Conservation (phyloP, 1,140 invertebrate species). For the honey bee (Apis mellifera) region DNA sequence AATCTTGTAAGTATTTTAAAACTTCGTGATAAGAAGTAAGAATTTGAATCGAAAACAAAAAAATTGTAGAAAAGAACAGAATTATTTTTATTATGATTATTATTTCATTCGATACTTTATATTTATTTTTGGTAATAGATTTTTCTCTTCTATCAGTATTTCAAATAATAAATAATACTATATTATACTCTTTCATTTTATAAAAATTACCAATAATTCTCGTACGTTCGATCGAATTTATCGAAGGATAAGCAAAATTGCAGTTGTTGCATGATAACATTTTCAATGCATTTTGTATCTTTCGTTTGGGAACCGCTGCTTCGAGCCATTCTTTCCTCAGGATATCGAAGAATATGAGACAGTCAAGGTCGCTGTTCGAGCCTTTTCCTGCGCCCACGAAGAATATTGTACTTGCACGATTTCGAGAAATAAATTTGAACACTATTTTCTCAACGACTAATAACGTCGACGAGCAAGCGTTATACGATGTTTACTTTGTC, state of each 20-base stretch:
- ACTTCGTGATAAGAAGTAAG: too few species aligned
- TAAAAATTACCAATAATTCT: neutral
- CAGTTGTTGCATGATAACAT: neutral
- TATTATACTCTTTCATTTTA: neutral
- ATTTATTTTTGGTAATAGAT: too few species aligned
- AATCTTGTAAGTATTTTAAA: too few species aligned
- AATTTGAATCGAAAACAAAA: too few species aligned
- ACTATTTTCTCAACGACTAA: neutral
- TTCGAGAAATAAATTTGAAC: conserved; percentile 2
- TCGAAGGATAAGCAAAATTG: neutral
- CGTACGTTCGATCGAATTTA: neutral
- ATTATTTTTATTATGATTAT: too few species aligned
- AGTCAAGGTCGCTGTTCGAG: neutral
- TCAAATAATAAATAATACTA: too few species aligned
- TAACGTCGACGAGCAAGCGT: neutral
- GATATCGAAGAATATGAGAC: conserved; percentile 4
- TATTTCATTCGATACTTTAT: too few species aligned
- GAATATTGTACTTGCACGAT: neutral
- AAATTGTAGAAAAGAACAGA: too few species aligned
- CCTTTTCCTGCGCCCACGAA: conserved; percentile 17
- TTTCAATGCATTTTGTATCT: neutral
- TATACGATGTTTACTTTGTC: neutral
- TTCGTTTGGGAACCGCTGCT: conserved; percentile 16
- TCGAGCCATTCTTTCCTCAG: neutral
- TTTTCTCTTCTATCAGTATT: too few species aligned